Base-by-base conservation (phyloP, 2,888 invertebrate genomes). In the Caenorhabditis sp. region DNA sequence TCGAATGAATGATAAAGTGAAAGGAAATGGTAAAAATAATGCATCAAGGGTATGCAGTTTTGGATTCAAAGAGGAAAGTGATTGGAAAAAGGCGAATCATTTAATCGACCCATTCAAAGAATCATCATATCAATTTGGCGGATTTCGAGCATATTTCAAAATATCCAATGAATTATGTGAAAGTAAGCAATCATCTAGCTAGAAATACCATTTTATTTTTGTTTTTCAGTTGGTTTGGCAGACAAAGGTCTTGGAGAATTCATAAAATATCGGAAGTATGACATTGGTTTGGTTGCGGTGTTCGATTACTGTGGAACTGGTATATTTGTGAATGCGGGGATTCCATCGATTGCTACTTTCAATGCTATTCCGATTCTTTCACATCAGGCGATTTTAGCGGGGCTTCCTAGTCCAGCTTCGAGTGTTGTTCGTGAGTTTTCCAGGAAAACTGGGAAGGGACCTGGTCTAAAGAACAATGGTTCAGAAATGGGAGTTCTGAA, bases 271-370 rank as follows among this genome's bases (percentile, higher is more conserved):
- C 50, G 59, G 10, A 64, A 70, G 14, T 78, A 78, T 53, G 75
- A 75, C 17, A 63, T 70, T 17, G 72, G 64, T 7, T 49, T 78
- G 10, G 67, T 70, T 20, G 67, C 71, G 1, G 63, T 59, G 23
- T 78, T 72, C 43, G 75, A 72, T 43, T 71, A 53, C 31, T 78
- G 77, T 63, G 71, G 64, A 8, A 3, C 59, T 17, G 66, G 63
- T 50, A 36, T 70, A 1, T n/a, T 70, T 10, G 49, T 38, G 0
- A 25, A 61, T 5, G 59, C 58, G 21, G 52, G 59, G 17, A 62
- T 70, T 23, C 66, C 70, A 1, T 49, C 70, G 5, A 21, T 59
- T n/a, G 61, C 59, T 12, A 67, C 66, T 20, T 50, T 58, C 8
- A 70, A 52, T 50, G 57, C 70, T 5, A 23, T 62, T 14, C 70